Conservation (phyloP, 2,797 vertebrate species). For the Nyctalus aviator region DNA sequence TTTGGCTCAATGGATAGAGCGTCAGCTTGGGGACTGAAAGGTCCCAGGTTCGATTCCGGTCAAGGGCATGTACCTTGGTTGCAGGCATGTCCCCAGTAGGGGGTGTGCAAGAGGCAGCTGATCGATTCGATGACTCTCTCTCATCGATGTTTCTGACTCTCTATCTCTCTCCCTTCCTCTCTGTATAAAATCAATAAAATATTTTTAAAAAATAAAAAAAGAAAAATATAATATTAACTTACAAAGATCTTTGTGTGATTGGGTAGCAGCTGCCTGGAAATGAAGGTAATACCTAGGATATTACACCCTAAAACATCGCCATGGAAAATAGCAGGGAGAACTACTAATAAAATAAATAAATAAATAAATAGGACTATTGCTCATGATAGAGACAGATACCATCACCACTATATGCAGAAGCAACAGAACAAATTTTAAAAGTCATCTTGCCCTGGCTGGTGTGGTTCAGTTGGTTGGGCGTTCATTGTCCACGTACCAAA, state of each 20-base stretch:
- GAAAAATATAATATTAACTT: not conserved
- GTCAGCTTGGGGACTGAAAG: too few species aligned
- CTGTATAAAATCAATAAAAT: too few species aligned
- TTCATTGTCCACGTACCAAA: not conserved
- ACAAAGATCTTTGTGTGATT: not conserved
- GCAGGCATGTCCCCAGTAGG: too few species aligned
- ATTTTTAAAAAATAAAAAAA: too few species aligned
- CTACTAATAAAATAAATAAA: not conserved
- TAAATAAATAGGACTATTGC: not conserved
- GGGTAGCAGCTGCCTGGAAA: not conserved
- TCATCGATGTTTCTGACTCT: too few species aligned
- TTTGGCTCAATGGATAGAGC: too few species aligned
- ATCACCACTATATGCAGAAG: not conserved
- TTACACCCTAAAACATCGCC: not conserved
- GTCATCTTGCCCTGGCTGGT: not conserved
- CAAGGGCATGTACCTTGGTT: too few species aligned
- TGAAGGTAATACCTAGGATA: not conserved
- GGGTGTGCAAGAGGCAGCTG: too few species aligned
- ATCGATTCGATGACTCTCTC: too few species aligned
- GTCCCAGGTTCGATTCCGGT: too few species aligned
- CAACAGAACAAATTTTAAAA: not conserved
- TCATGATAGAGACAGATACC: not conserved
- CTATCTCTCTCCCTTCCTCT: too few species aligned
- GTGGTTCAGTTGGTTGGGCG: not conserved
- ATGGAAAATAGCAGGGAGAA: not conserved